These are phyloP conservation scores for Diplodus puntazzo DNA, from an alignment of 2,797 vertebrate genomes.

Conservation along the genomic window DNA sequence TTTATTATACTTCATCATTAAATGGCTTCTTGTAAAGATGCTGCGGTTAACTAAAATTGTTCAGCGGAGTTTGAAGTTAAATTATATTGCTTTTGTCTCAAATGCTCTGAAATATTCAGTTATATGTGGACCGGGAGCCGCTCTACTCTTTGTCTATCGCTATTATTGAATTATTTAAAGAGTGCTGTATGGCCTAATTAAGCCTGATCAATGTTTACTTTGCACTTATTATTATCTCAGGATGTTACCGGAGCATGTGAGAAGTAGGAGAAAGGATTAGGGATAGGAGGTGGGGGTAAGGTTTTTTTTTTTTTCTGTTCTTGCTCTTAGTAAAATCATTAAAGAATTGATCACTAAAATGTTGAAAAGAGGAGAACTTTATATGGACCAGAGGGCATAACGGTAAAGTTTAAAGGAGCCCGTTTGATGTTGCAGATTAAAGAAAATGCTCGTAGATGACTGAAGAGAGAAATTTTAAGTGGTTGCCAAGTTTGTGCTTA, in stretches of 20 bases:
- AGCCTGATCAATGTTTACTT: constrained; percentile 22
- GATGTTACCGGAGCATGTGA: not conserved
- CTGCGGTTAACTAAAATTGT: constrained; percentile 34
- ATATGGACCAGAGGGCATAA: not conserved
- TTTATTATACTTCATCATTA: constrained; percentile 60
- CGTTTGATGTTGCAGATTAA: constrained; percentile 50
- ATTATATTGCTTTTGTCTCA: constrained; percentile 27
- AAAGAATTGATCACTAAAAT: constrained; percentile 19
- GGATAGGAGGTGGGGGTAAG: not conserved
- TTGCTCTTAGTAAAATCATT: constrained; percentile 9
- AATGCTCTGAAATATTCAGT: constrained; percentile 34
- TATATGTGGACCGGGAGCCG: constrained; percentile 8
- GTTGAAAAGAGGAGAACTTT: not conserved
- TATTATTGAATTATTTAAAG: constrained; percentile 39
- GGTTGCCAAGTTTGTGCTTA: constrained; percentile 14
- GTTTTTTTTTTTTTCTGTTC: not conserved
- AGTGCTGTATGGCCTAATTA: not conserved
- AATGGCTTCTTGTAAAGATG: constrained; percentile 44
- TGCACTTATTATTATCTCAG: constrained; percentile 8
- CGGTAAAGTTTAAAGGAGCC: constrained; percentile 9
- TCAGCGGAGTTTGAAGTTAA: constrained; percentile 36
- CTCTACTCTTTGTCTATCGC: constrained; percentile 27
- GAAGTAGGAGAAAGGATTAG: not conserved
- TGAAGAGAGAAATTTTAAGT: constrained; percentile 21
- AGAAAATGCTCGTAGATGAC: constrained; percentile 23